Percentiles rank a stretch among this genome's conserved stretches.
Conservation (phyloP, 2,113 vertebrate genomes). For the Fregetta grallaria region DNA sequence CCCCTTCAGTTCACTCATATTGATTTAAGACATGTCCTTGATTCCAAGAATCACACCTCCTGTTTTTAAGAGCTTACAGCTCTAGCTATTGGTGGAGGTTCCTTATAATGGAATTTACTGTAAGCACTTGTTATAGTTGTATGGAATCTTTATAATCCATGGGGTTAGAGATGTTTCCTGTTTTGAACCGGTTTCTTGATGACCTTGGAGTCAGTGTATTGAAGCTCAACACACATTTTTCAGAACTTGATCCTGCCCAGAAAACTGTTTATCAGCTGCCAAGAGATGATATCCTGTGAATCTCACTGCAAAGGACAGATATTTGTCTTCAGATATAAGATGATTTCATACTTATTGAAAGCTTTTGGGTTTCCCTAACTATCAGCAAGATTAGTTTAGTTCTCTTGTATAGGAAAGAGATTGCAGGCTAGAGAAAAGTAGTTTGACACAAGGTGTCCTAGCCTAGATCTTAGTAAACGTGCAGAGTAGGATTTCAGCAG, state of each 20-base stretch:
- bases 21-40: background rate
- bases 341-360: background rate
- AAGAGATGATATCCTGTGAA: background rate
- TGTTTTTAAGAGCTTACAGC: background rate
- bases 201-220: background rate
- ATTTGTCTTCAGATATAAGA: background rate
- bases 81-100: background rate
- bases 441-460: slow-evolving; percentile 27
- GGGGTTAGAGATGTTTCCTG: background rate
- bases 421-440: background rate
- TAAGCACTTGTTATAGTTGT: background rate
- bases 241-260: background rate
- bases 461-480: background rate
- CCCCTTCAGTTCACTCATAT: background rate
- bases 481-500: slow-evolving; percentile 26
- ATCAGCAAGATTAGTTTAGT: background rate
- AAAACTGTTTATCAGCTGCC: background rate
- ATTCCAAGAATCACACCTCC: background rate
- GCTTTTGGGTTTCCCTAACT: background rate
- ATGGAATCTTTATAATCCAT: background rate
- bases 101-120: background rate
- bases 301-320: background rate
- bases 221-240: background rate
- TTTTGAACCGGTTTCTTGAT: background rate
- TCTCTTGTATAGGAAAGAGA: background rate